Percentiles rank a stretch among this genome's conserved stretches.
Conservation (phyloP, 2,888 invertebrate genomes). For the Tubulanus polymorphus region DNA sequence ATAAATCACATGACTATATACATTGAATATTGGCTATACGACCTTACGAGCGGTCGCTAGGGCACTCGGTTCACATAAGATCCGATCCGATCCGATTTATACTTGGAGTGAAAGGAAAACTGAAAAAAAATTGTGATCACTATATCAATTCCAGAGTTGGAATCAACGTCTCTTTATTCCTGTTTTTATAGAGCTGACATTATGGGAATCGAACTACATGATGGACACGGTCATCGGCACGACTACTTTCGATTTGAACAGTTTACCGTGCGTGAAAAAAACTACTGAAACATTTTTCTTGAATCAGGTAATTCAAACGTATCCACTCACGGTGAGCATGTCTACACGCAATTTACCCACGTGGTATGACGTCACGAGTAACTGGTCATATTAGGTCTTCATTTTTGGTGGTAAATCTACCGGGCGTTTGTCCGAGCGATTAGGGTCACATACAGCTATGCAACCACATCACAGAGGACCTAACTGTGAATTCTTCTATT, state of each 20-base stretch:
- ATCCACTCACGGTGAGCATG: no score
- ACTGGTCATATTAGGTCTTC: no score
- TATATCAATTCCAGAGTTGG: background rate
- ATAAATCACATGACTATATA: no score
- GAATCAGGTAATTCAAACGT: slow-evolving; percentile 45
- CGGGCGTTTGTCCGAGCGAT: slow-evolving; percentile 15
- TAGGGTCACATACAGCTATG: background rate
- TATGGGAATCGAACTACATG: slow-evolving; percentile 53
- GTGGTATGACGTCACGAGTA: no score
- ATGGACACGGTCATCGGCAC: slow-evolving; percentile 48
- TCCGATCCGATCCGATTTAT: no score
- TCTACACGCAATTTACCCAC: no score
- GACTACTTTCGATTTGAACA: slow-evolving; percentile 28
- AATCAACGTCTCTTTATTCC: slow-evolving; percentile 2
- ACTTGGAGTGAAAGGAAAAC: background rate
- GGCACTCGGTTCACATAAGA: no score
- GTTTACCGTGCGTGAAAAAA: slow-evolving; percentile 27
- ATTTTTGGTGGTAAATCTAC: no score
- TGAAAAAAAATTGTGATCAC: background rate
- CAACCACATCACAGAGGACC: background rate
- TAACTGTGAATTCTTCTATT: background rate
- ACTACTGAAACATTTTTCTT: slow-evolving; percentile 34
- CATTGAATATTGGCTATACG: no score
- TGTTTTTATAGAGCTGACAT: slow-evolving; percentile 36
- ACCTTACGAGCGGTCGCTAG: no score